Conservation (phyloP, 2,888 invertebrate species). For the Philhelius pedissequus region DNA sequence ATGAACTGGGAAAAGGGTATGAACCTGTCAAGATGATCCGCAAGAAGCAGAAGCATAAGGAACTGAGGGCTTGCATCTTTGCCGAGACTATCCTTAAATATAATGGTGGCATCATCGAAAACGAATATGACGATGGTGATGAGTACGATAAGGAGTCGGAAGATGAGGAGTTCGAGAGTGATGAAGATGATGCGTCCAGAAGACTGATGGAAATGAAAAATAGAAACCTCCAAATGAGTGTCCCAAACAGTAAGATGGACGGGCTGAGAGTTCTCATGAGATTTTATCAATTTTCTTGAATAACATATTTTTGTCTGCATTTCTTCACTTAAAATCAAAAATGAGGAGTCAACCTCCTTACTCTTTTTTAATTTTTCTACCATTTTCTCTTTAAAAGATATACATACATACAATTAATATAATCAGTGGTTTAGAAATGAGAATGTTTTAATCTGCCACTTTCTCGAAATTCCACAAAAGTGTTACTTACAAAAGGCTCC, state of each 20-base stretch:
- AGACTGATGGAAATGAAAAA: slow-evolving; percentile 72
- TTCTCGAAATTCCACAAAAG: no score
- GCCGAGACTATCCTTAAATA: slow-evolving; percentile 98
- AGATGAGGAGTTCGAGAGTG: slow-evolving; percentile 82
- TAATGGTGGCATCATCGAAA: slow-evolving; percentile 93
- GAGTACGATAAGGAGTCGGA: slow-evolving; percentile 81
- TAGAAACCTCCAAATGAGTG: slow-evolving; percentile 82
- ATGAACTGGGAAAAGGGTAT: slow-evolving; percentile 99
- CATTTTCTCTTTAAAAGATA: slow-evolving; percentile 17
- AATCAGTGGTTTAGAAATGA: no score
- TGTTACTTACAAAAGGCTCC: no score
- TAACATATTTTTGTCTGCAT: slow-evolving; percentile 31
- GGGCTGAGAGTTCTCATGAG: not conserved
- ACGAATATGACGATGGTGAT: slow-evolving; percentile 87
- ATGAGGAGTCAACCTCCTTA: not conserved
- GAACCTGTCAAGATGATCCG: slow-evolving; percentile 97
- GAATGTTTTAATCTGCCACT: no score
- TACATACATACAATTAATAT: no score
- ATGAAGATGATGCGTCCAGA: slow-evolving; percentile 77
- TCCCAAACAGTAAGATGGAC: slow-evolving; percentile 83
- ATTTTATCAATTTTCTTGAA: slow-evolving; percentile 22
- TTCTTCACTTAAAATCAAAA: slow-evolving; percentile 5
- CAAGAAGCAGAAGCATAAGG: slow-evolving; percentile 99
- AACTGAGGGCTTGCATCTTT: slow-evolving; percentile 95
- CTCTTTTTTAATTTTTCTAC: not conserved